These are phyloP conservation scores for Maconellicoccus hirsutus DNA, from an alignment of 1,140 invertebrate genomes.

Conservation along the genomic window DNA sequence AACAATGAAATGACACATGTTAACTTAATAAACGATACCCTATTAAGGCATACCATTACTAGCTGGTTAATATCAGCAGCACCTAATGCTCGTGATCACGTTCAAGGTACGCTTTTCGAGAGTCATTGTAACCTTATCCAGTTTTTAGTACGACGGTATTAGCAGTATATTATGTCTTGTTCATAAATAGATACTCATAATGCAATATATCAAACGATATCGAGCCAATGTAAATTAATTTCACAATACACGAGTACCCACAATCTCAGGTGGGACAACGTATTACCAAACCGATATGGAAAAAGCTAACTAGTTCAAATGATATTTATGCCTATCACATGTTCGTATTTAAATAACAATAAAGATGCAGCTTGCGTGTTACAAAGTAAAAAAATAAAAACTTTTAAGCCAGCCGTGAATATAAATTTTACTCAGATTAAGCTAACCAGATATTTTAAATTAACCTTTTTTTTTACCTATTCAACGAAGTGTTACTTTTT, in stretches of 20 bases:
- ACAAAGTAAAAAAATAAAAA: not conserved
- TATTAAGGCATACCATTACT: not conserved
- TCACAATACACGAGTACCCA: not conserved
- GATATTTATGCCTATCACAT: not conserved
- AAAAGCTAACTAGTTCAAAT: too few relatives aligned
- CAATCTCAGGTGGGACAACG: not conserved
- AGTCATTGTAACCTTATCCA: not conserved
- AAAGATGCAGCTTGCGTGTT: not conserved
- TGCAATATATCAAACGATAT: not conserved
- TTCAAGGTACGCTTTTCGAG: too few relatives aligned
- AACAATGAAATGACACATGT: not conserved
- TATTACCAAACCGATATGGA: not conserved
- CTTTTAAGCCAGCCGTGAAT: not conserved
- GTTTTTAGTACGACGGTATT: not conserved
- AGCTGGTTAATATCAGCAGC: not conserved
- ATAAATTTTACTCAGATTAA: not conserved
- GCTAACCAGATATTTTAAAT: not conserved
- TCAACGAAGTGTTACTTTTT: not conserved
- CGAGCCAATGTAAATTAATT: not conserved
- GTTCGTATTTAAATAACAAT: slow-evolving; percentile 5
- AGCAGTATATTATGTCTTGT: not conserved
- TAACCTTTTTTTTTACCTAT: not conserved
- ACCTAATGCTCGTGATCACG: too few relatives aligned
- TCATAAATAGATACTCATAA: not conserved
- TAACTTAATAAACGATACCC: not conserved